Evolutionary conservation across 2,113 vertebrate genomes (phyloP).

Genomic region (Chroicocephalus ridibundus): DNA sequence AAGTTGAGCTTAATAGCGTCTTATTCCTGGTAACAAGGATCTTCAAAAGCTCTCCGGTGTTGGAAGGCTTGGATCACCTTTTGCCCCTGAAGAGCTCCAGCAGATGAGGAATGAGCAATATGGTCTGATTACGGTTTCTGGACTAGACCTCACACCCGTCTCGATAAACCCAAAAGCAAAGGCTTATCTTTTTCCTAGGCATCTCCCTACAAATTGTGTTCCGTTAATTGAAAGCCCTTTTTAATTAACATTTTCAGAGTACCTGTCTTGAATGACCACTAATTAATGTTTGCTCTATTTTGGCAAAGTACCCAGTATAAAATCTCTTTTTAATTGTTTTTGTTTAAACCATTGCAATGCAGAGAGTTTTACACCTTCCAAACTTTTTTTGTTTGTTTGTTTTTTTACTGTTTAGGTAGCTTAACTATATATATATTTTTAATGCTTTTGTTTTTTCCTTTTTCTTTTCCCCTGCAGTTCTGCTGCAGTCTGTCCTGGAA

Average conservation of each 20-base stretch:
- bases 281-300: neutral
- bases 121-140: neutral
- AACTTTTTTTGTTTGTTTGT: neutral
- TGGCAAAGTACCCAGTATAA: neutral
- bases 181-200: neutral
- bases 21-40: neutral
- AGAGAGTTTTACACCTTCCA: neutral
- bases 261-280: neutral
- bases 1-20: neutral
- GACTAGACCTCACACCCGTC: neutral
- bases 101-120: neutral
- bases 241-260: constrained; percentile 16
- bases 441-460: neutral
- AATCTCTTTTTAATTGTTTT: neutral
- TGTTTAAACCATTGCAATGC: neutral
- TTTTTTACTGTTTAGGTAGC: neutral
- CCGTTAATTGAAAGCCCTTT: neutral
- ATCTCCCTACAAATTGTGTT: neutral
- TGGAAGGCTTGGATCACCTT: neutral
- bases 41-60: neutral
- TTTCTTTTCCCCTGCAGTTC: neutral
- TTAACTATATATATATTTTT: neutral
- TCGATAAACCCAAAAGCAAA: neutral
- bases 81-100: neutral
- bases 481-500: neutral